Evolutionary conservation across 2,797 vertebrate genomes (phyloP).

Genomic region (Tapirus indicus): DNA sequence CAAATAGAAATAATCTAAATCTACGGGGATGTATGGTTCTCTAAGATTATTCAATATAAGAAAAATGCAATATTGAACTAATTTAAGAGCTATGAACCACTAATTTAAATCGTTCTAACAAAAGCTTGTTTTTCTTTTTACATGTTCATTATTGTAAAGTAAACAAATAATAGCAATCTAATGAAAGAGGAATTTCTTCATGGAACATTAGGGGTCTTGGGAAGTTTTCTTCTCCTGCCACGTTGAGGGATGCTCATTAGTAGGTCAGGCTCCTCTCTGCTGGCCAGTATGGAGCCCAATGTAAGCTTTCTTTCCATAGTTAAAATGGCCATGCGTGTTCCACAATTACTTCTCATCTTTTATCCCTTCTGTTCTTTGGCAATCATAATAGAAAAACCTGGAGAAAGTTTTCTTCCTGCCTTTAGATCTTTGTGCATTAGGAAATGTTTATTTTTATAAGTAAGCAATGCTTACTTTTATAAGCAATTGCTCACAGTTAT

Average conservation of each 20-base stretch:
- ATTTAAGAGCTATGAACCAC: background rate
- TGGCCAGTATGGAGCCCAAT: background rate
- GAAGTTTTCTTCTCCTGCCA: background rate
- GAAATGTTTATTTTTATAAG: background rate
- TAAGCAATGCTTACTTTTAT: background rate
- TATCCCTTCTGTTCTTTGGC: background rate
- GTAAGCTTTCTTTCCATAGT: background rate
- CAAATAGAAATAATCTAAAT: background rate
- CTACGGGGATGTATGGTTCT: background rate
- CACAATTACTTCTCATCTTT: background rate
- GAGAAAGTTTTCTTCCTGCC: background rate
- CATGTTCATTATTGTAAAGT: background rate
- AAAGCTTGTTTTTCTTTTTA: conserved; percentile 1
- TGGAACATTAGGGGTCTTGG: background rate
- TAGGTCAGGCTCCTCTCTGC: background rate
- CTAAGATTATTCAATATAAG: background rate
- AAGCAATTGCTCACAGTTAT: background rate
- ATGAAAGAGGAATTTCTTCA: background rate
- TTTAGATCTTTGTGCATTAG: background rate
- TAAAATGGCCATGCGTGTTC: background rate
- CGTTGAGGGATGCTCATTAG: background rate
- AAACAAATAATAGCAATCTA: background rate
- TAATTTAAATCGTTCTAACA: conserved; percentile 11
- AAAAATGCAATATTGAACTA: background rate
- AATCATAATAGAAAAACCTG: background rate